These are phyloP conservation scores for Otus sunia DNA, from an alignment of 2,113 vertebrate species.

Conservation along the genomic window DNA sequence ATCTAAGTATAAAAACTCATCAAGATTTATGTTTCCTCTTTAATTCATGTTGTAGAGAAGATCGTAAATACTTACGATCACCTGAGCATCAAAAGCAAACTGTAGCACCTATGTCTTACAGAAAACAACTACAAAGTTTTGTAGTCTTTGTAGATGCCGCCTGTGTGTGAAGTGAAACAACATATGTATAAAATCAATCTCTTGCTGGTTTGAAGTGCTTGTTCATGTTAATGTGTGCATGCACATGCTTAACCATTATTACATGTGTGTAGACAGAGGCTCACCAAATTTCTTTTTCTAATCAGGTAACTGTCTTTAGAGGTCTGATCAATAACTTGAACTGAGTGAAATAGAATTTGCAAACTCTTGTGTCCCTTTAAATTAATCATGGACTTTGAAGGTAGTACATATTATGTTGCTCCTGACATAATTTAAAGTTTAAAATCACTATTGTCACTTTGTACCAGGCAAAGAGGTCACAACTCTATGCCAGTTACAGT, in stretches of 20 bases:
- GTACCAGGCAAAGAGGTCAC: conserved; percentile 1
- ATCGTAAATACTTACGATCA: neutral
- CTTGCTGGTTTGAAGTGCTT: neutral
- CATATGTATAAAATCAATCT: neutral
- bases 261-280: neutral
- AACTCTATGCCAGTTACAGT: neutral
- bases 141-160: neutral
- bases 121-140: neutral
- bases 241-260: neutral
- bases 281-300: neutral
- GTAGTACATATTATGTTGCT: neutral
- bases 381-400: neutral
- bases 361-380: neutral
- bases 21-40: neutral
- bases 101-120: neutral
- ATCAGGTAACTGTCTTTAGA: neutral
- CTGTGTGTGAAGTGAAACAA: neutral
- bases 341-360: neutral
- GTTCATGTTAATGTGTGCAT: neutral
- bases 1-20: neutral
- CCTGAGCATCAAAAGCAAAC: neutral
- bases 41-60: neutral
- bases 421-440: conserved; percentile 20
- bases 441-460: conserved; percentile 43
- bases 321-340: neutral